phyloP scores from a whole-genome alignment of 2,113 vertebrate genomes.

The Serilophus lunatus region DNA sequence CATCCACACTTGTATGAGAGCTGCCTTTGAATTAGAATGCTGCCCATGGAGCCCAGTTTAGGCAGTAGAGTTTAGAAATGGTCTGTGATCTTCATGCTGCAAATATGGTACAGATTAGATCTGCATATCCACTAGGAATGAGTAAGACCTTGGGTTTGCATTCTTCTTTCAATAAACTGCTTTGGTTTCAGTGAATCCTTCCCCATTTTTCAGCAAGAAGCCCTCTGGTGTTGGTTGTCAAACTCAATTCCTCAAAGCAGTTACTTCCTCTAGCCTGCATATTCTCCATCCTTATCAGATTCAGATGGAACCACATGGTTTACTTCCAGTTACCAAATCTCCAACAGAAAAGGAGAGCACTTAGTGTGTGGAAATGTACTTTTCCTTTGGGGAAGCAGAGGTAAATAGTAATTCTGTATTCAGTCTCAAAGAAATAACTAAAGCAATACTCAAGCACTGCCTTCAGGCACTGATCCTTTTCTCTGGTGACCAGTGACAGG shows the following conservation, averaged over 20 bases:
- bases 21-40: neutral
- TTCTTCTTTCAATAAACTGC: neutral
- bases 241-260: neutral
- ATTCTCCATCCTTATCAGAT: neutral
- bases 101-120: neutral
- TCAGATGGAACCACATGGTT: neutral
- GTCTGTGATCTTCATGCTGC: neutral
- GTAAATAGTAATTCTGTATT: neutral
- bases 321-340: neutral
- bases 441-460: neutral
- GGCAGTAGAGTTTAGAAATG: neutral
- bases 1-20: neutral
- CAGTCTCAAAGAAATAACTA: neutral
- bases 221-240: neutral
- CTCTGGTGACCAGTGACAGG: neutral
- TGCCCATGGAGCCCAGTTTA: neutral
- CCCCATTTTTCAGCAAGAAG: neutral
- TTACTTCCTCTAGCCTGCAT: neutral
- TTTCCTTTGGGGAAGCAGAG: neutral
- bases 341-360: neutral
- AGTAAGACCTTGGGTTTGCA: neutral
- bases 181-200: neutral
- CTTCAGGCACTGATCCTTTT: neutral
- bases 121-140: neutral
- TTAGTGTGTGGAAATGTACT: neutral